A percentile compares a stretch with the other conserved stretches of the same genome.
Evolutionary conservation across 2,888 invertebrate genomes (phyloP).

Genomic region (Buathra laborator): DNA sequence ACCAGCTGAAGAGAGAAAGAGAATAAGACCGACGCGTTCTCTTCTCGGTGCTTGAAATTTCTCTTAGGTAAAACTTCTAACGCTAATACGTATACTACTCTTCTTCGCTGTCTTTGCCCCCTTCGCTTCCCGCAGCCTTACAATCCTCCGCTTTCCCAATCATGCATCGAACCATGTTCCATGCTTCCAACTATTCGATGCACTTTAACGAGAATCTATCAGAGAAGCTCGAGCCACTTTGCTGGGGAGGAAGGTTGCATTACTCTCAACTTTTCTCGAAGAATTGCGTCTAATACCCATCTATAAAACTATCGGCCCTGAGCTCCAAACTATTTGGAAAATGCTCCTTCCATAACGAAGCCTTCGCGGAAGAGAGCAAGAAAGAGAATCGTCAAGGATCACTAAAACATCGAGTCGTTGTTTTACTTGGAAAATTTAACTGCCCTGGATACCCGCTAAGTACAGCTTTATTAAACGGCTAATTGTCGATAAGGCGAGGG

Average conservation of each 20-base stretch:
- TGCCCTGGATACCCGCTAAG: background rate
- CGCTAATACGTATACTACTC: conserved; percentile 7
- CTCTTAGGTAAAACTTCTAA: conserved; percentile 47
- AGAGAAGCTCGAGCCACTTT: conserved; percentile 42
- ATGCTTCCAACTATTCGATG: conserved; percentile 58
- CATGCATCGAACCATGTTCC: conserved; percentile 35
- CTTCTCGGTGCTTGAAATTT: conserved; percentile 21
- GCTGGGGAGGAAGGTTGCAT: background rate
- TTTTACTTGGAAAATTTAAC: background rate
- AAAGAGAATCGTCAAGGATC: background rate
- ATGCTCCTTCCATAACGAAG: conserved; percentile 9
- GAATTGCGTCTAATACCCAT: conserved; percentile 44
- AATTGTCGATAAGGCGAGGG: background rate
- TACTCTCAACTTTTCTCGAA: conserved; percentile 39
- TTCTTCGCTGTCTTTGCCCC: background rate
- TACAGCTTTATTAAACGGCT: background rate
- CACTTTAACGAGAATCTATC: conserved; percentile 63
- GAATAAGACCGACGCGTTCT: conserved; percentile 5
- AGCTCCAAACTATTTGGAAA: conserved; percentile 23
- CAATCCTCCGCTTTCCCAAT: conserved; percentile 5
- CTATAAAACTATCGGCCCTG: conserved; percentile 35
- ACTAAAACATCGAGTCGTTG: background rate
- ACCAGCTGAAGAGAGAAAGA: background rate
- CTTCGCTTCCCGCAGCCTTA: background rate
- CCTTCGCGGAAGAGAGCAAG: background rate